These are phyloP conservation scores for Micoletzkya japonica DNA, from an alignment of 2,888 invertebrate genomes.

Conservation along the genomic window DNA sequence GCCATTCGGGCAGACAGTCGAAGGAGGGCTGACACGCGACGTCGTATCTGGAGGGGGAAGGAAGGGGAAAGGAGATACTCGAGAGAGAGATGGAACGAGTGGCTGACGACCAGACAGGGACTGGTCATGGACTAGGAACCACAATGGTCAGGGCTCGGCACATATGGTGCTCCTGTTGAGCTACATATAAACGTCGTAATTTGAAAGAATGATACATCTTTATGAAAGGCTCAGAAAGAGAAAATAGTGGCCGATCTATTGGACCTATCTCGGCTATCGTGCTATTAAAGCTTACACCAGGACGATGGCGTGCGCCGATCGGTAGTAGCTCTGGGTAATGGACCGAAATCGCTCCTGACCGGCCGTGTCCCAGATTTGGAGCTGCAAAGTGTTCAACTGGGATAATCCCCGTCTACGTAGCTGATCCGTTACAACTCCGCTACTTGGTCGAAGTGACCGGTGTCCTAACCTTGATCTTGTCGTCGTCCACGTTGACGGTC, in stretches of 20 bases:
- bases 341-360: conserved; percentile 93
- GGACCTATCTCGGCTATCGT: too few species aligned
- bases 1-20: conserved; percentile 94
- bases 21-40: conserved; percentile 96
- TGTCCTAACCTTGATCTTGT: conserved; percentile 66
- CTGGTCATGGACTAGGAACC: too few species aligned
- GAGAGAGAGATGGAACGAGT: too few species aligned
- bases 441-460: background rate
- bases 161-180: too few species aligned
- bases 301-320: conserved; percentile 85
- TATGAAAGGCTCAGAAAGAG: background rate
- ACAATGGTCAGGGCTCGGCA: too few species aligned
- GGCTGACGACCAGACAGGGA: too few species aligned
- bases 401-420: too few species aligned
- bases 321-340: conserved; percentile 82
- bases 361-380: conserved; percentile 99
- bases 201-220: background rate
- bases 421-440: background rate
- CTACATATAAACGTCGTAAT: background rate
- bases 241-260: too few species aligned
- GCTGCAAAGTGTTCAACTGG: conserved; percentile 69
- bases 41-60: conserved; percentile 73
- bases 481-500: conserved; percentile 85
- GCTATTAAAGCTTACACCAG: conserved; percentile 70
- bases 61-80: background rate